phyloP scores from a whole-genome alignment of 2,113 vertebrate genomes.

The Mustelus asterias region DNA sequence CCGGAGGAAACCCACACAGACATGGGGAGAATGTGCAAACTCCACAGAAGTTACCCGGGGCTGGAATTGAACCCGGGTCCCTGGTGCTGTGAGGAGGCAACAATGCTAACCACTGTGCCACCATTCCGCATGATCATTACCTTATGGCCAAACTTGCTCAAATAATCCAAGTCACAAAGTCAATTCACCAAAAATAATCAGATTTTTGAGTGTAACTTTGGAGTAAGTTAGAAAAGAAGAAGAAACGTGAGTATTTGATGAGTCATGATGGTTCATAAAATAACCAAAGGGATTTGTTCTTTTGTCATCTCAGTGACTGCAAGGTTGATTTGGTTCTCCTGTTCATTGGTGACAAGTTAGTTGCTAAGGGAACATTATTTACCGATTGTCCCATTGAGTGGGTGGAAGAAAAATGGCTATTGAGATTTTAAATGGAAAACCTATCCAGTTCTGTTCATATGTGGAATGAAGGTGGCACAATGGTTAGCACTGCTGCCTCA shows the following conservation, averaged over 20 bases:
- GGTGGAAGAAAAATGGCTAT: constrained; percentile 3
- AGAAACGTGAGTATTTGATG: background rate
- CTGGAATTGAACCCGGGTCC: too few species aligned
- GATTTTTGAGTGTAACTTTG: background rate
- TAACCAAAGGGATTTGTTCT: background rate
- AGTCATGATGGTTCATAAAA: background rate
- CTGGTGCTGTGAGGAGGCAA: too few species aligned
- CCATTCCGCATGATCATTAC: background rate
- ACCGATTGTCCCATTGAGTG: background rate
- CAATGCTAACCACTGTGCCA: too few species aligned
- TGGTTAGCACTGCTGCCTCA: too few species aligned
- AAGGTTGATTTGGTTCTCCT: background rate
- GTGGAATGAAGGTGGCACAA: background rate
- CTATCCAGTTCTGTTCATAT: background rate
- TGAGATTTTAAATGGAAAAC: constrained; percentile 9
- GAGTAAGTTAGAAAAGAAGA: background rate
- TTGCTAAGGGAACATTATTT: background rate
- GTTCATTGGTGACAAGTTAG: background rate
- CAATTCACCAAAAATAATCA: constrained; percentile 17
- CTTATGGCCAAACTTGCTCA: background rate
- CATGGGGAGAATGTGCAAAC: too few species aligned
- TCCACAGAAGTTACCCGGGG: too few species aligned
- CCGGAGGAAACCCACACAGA: too few species aligned
- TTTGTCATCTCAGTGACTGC: background rate
- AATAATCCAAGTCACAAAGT: background rate